phyloP scores from a whole-genome alignment of 2,888 invertebrate species.

The Hemithea aestivaria region DNA sequence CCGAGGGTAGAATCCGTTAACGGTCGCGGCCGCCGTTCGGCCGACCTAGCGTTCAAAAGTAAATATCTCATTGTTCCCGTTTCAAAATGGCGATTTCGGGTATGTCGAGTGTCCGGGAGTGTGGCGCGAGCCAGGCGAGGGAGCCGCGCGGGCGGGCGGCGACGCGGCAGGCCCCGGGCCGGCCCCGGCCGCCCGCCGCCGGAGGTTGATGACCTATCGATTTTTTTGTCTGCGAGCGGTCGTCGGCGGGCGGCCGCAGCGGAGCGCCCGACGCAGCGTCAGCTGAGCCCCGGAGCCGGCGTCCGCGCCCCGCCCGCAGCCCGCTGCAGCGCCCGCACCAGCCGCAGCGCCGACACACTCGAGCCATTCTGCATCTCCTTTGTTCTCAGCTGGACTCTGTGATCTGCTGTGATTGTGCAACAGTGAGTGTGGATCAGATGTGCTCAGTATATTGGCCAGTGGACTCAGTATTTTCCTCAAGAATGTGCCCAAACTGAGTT shows the following conservation, averaged over 20 bases:
- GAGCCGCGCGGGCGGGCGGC: slow-evolving; percentile 44
- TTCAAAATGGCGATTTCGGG: slow-evolving; percentile 77
- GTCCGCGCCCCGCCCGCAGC: slow-evolving; percentile 35
- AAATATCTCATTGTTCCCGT: slow-evolving; percentile 78
- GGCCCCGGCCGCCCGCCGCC: slow-evolving; percentile 59
- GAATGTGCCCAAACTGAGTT: slow-evolving; percentile 2
- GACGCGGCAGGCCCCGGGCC: slow-evolving; percentile 49
- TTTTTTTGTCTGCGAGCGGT: slow-evolving; percentile 77
- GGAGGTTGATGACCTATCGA: slow-evolving; percentile 78
- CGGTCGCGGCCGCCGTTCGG: slow-evolving; percentile 46
- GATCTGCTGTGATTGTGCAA: slow-evolving; percentile 35
- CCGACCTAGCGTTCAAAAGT: slow-evolving; percentile 64
- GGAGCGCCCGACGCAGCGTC: slow-evolving; percentile 38
- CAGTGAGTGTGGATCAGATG: slow-evolving; percentile 45
- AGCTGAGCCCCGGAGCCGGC: slow-evolving; percentile 57
- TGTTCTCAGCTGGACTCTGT: slow-evolving; percentile 34
- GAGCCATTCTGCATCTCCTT: slow-evolving; percentile 28
- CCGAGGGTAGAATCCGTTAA: slow-evolving; percentile 44
- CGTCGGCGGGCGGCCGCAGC: slow-evolving; percentile 58
- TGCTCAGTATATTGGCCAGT: slow-evolving; percentile 18
- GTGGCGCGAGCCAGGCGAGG: slow-evolving; percentile 33
- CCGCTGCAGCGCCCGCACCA: slow-evolving; percentile 43
- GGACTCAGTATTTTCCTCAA: slow-evolving; percentile 37
- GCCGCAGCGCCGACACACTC: slow-evolving; percentile 23
- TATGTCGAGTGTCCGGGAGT: slow-evolving; percentile 39